These are phyloP conservation scores for Hirtodrosophila confusa DNA, from an alignment of 2,888 invertebrate species.

Conservation along the genomic window DNA sequence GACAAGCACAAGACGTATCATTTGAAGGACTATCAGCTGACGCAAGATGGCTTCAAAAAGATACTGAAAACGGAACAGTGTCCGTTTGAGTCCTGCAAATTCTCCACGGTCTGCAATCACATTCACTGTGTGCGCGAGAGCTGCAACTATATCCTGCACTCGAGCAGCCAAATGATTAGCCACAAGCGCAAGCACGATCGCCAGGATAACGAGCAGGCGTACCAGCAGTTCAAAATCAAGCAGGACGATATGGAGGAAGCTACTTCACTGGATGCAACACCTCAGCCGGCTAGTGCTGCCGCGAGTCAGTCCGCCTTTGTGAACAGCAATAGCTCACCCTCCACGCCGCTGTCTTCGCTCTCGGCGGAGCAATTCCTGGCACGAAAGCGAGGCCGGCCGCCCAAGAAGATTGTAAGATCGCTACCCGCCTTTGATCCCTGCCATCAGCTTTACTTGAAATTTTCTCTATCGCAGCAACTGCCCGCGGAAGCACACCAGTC, in stretches of 20 bases:
- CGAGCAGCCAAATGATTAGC: constrained; percentile 97
- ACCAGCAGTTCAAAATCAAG: constrained; percentile 81
- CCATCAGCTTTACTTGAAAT: background rate
- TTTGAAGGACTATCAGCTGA: constrained; percentile 97
- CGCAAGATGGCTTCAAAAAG: constrained; percentile 98
- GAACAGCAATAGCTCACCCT: constrained; percentile 51
- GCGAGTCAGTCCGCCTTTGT: constrained; percentile 14
- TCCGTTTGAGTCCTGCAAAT: constrained; percentile 95
- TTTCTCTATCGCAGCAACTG: constrained; percentile 63
- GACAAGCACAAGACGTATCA: constrained; percentile 99
- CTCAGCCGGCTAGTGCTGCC: constrained; percentile 41
- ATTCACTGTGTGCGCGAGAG: constrained; percentile 98
- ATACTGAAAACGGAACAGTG: constrained; percentile 99
- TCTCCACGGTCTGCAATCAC: constrained; percentile 97
- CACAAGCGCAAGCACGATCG: constrained; percentile 99
- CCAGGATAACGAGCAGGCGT: constrained; percentile 91
- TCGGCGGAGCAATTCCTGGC: constrained; percentile 82
- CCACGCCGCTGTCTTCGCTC: constrained; percentile 82
- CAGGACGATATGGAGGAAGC: constrained; percentile 67
- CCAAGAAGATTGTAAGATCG: constrained; percentile 82
- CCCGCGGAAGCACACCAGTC: constrained; percentile 63
- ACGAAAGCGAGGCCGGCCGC: constrained; percentile 82
- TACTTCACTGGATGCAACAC: constrained; percentile 66
- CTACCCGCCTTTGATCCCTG: too few species aligned
- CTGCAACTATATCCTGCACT: constrained; percentile 98